Conservation (phyloP, 2,888 invertebrate genomes). For the Psylliodes chrysocephalus region DNA sequence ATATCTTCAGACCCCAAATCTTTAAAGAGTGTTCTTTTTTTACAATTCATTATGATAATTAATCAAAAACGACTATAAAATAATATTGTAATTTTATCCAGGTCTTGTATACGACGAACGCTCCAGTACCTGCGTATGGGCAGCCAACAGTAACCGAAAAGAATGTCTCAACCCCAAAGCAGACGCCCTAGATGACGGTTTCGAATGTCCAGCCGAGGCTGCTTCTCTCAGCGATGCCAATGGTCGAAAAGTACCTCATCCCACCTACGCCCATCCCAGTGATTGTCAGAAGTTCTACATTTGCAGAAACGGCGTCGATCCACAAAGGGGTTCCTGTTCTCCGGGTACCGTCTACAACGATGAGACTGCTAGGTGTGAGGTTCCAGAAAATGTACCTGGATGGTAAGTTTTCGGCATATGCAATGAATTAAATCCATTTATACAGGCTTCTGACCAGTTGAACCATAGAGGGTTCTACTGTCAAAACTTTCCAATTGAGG, state of each 20-base stretch:
- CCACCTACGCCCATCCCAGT: conserved; percentile 81
- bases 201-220: conserved; percentile 73
- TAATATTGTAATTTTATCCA: too few species aligned
- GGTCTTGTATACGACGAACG: conserved; percentile 79
- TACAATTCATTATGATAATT: too few species aligned
- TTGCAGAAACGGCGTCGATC: conserved; percentile 79
- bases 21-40: too few species aligned
- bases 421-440: too few species aligned
- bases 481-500: too few species aligned
- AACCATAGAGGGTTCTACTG: too few species aligned
- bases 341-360: conserved; percentile 82
- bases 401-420: conserved; percentile 78
- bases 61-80: too few species aligned
- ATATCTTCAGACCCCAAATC: too few species aligned
- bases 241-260: conserved; percentile 78
- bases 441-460: too few species aligned
- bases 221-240: conserved; percentile 74
- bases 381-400: conserved; percentile 80
- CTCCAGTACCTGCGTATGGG: conserved; percentile 81
- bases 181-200: conserved; percentile 79
- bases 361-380: conserved; percentile 79
- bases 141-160: conserved; percentile 69
- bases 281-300: conserved; percentile 88
- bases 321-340: conserved; percentile 80
- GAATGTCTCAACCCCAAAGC: conserved; percentile 67